Evolutionary conservation across 2,888 invertebrate genomes (phyloP), one percentile per base, ranked within the genome.

Genomic region (Ochlodes sylvanus): DNA sequence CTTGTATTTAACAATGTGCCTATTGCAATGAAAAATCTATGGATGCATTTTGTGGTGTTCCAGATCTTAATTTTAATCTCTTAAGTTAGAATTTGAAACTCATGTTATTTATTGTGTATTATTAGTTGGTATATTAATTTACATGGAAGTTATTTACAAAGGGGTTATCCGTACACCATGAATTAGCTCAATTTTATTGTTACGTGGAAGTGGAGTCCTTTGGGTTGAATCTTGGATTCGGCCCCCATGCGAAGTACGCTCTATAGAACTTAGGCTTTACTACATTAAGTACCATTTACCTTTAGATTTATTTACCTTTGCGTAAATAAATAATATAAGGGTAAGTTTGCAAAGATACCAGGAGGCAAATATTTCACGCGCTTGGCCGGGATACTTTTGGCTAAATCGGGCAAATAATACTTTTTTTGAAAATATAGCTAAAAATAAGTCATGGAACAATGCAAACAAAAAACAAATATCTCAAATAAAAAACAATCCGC

Each of bases 11-110:
- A n/a, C 14, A 62, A 17, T 50, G 19, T 12, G 7, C 47, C 50
- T 19, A 21, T 41, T 50, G 15, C 61, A 61, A 19, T 57, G 32
- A 32, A 34, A 50, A 42, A 63, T 54, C 17, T 57, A 50, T 64
- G 47, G 47, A 64, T 64, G 64, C 64, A 65, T 65, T 83, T 82
- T 80, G 62, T 70, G 73, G 72, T 76, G 77, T 78, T 79, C 75
- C 79, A 73, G 70, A 78, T 77, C 73, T 78, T 76, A 69, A 75
- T 72, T 73, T 72, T 77, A 76, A 76, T 78, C 70, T 79, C 71
- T 68, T 81, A 79, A 78, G 79, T 75, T 76, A 75, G 80, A 76
- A 77, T 75, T 73, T 75, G 70, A 67, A 67, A 63, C 69, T 69
- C 64, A 69, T 74, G 74, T 75, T 76, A 77, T 79, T 76, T 76